Evolutionary conservation across 2,113 vertebrate species (phyloP).

Genomic region (Hucho hucho): DNA sequence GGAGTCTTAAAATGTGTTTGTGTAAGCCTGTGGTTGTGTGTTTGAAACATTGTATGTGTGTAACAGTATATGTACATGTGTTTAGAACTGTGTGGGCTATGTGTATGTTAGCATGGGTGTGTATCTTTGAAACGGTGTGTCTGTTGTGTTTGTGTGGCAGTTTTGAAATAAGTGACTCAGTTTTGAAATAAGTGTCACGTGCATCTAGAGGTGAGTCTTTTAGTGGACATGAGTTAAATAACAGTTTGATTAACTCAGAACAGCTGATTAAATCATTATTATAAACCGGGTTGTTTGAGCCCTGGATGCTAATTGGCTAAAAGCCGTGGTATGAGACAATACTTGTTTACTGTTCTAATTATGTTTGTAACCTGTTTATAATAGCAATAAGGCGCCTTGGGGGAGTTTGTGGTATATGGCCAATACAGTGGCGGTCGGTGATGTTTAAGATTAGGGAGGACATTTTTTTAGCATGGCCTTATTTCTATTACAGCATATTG

Average conservation of each 20-base stretch:
- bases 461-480: too few species aligned
- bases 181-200: neutral
- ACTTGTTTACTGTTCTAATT: too few species aligned
- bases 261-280: neutral
- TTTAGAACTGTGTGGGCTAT: neutral
- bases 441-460: too few species aligned
- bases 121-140: neutral
- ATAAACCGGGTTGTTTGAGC: too few species aligned
- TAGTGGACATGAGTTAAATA: neutral
- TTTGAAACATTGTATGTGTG: neutral
- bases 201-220: neutral
- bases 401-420: too few species aligned
- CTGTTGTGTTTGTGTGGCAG: neutral
- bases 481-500: too few species aligned
- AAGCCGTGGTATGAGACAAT: too few species aligned
- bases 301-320: too few species aligned
- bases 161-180: neutral
- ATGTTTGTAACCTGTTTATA: too few species aligned
- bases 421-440: too few species aligned
- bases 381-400: too few species aligned
- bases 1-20: neutral
- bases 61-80: neutral
- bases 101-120: neutral
- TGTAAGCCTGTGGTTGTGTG: neutral
- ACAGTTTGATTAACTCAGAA: neutral